Evolutionary conservation across 2,888 invertebrate genomes (phyloP).

Genomic region (Yponomeuta cagnagella): DNA sequence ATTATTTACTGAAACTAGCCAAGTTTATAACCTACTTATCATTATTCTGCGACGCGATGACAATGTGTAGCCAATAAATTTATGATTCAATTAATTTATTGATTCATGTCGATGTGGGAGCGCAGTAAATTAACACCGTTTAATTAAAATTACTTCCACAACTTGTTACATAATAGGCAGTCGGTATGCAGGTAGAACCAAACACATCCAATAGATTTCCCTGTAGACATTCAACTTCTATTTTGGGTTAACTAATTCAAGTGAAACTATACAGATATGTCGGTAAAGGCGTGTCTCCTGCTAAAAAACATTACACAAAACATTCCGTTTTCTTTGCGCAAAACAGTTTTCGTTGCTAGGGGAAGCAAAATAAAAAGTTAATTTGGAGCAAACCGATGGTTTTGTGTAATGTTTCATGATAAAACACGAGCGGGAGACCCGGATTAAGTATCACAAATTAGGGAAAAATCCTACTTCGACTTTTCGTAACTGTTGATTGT

Average conservation of each 20-base stretch:
- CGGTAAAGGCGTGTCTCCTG: no score
- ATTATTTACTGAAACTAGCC: not conserved
- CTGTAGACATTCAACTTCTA: not conserved
- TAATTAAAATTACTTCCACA: not conserved
- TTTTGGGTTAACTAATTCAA: not conserved
- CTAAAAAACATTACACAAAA: no score
- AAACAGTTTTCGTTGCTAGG: no score
- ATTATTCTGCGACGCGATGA: not conserved
- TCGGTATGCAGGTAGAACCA: not conserved
- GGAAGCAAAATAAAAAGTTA: no score
- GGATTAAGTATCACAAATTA: no score
- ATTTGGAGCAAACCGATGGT: no score
- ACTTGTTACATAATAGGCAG: not conserved
- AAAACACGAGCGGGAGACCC: no score
- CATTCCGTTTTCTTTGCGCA: no score
- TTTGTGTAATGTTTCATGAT: no score
- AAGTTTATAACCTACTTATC: not conserved
- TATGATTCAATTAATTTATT: not conserved
- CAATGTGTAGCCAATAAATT: not conserved
- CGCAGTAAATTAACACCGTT: not conserved
- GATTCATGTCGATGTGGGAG: not conserved
- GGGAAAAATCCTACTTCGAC: conserved; percentile 37
- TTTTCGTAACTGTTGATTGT: conserved; percentile 49
- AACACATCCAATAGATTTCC: not conserved
- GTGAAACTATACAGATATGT: no score